Evolutionary conservation across 2,888 invertebrate species (phyloP), one percentile per base, ranked within the genome.

Genomic region (Lasius fuliginosus): DNA sequence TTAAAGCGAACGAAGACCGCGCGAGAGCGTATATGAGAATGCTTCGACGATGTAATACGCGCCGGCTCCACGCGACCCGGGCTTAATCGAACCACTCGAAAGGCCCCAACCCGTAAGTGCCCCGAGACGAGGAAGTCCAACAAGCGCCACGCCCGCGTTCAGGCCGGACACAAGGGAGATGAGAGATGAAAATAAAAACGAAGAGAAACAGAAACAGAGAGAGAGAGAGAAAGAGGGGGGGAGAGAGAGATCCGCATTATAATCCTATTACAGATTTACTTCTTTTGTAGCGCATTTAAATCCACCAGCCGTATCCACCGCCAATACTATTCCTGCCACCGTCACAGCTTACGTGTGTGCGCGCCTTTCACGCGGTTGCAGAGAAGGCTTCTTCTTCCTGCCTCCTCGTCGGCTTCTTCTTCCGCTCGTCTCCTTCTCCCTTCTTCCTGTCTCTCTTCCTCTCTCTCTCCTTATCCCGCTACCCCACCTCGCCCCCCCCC

Each of bases 221-320:
- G 40, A 53, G 33, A 18, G 6, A 65, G 27, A 30, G 11, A 53
- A 23, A 60, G 23, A 46, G 11, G 42, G 56, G 5, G 56, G 18
- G 46, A 23, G 40, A 53, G 49, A 56, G 40, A 68, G 46, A 69
- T 71, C 75, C 71, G 83, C 73, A 87, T 90, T 88, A 87, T 86
- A 85, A 88, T 88, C 88, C 84, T 89, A 87, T 89, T 90, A 88
- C 82, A 82, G 86, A 90, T 87, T 88, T 83, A 89, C 83, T 88
- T 87, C 77, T 87, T 89, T 86, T 85, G 65, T 82, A 77, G 84
- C 81, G 85, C 81, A 87, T 87, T 89, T 88, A 89, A 87, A 89
- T 83, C 85, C 62, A 76, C 69, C 86, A 71, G 15, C 77, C 67
- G 67, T 77, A 58, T 79, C 79, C 46, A 69, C 30, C 9, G 12